phyloP scores from a whole-genome alignment of 2,888 invertebrate species.

The Operophtera brumata region DNA sequence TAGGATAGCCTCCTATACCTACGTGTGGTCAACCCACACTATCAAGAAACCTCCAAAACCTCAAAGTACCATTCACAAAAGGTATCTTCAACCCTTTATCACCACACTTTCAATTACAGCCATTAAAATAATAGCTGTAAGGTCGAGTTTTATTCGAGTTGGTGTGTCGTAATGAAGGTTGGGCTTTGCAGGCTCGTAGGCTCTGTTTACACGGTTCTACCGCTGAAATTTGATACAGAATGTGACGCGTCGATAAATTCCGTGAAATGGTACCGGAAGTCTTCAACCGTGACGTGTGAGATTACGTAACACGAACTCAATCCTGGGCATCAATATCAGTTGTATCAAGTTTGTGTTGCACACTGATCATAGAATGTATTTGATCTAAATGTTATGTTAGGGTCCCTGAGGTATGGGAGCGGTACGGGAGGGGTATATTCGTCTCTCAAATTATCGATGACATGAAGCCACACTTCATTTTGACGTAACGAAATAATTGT shows the following conservation, averaged over 20 bases:
- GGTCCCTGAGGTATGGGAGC: no score
- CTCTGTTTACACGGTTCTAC: conserved; percentile 2
- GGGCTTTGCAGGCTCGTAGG: conserved; percentile 5
- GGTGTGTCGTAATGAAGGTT: conserved; percentile 16
- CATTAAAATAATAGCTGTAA: conserved; percentile 17
- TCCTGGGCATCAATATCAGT: background rate
- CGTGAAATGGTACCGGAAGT: background rate
- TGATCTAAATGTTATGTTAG: no score
- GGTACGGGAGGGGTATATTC: no score
- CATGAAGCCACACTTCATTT: no score
- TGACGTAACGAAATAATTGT: no score
- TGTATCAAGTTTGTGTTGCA: background rate
- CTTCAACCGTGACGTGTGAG: background rate
- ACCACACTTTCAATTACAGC: conserved; percentile 14
- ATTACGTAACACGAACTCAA: background rate
- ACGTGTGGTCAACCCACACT: conserved; percentile 14
- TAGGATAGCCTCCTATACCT: conserved; percentile 13
- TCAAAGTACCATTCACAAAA: conserved; percentile 12
- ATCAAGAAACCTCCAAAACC: conserved; percentile 14
- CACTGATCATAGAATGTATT: no score
- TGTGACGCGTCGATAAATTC: background rate
- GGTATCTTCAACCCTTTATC: conserved; percentile 2
- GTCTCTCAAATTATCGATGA: no score
- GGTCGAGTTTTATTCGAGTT: conserved; percentile 21
- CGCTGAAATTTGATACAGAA: conserved; percentile 8